These are phyloP conservation scores for Coracias cyanogaster DNA, from an alignment of 2,797 vertebrate genomes.

Conservation along the genomic window DNA sequence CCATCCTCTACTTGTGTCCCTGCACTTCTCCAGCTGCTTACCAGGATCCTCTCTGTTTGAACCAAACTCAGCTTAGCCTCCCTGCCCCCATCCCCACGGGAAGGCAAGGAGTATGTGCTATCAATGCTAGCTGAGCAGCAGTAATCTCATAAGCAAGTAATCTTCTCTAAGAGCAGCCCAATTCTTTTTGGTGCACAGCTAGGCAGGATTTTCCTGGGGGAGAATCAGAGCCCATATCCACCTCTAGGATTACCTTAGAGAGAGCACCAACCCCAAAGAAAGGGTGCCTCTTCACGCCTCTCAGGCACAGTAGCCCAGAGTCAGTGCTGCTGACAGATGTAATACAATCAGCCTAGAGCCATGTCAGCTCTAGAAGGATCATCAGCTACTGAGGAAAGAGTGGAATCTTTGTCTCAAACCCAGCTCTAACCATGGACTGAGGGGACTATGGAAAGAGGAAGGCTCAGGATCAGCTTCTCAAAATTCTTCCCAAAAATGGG, in stretches of 20 bases:
- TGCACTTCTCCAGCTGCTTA: background rate
- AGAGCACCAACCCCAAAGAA: background rate
- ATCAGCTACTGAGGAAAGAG: background rate
- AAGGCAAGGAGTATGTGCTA: background rate
- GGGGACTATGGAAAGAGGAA: background rate
- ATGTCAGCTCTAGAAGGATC: background rate
- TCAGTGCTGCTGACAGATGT: background rate
- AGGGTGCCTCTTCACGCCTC: background rate
- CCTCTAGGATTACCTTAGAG: background rate
- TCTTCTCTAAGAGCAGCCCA: background rate
- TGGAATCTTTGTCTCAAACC: background rate
- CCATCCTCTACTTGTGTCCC: background rate
- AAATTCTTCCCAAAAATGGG: background rate
- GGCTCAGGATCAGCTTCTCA: background rate
- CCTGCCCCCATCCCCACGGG: background rate
- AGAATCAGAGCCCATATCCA: background rate
- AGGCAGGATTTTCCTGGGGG: background rate
- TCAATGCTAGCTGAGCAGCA: background rate
- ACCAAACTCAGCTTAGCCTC: background rate
- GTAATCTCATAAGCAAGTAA: background rate
- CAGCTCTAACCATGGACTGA: background rate
- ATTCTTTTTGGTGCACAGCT: background rate
- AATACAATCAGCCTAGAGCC: background rate
- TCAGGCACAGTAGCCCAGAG: background rate
- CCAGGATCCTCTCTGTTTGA: background rate